Conservation (phyloP, 2,113 vertebrate genomes). For the Serilophus lunatus region DNA sequence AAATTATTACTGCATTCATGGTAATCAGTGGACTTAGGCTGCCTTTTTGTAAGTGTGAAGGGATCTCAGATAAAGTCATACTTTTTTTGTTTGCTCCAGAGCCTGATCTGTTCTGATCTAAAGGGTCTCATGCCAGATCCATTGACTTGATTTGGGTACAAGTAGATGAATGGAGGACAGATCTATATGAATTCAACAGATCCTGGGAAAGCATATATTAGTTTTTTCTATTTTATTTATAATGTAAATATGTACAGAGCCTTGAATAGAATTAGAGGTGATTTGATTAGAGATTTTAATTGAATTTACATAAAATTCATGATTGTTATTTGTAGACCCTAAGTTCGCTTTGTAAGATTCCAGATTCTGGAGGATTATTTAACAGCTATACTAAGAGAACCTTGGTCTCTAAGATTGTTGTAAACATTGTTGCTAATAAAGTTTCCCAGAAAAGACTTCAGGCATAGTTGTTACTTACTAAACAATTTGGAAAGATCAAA, state of each 20-base stretch:
- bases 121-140: neutral
- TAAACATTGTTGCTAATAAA: conserved; percentile 29
- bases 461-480: conserved; percentile 57
- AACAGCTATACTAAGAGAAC: neutral
- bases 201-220: neutral
- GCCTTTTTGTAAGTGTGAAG: neutral
- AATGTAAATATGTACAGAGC: neutral
- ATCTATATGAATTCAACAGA: neutral
- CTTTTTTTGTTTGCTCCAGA: neutral
- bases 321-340: neutral
- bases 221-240: neutral
- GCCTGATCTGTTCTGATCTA: neutral
- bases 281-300: neutral
- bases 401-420: neutral
- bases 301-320: neutral
- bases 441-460: conserved; percentile 57
- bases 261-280: neutral
- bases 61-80: neutral
- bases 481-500: conserved; percentile 73
- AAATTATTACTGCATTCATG: neutral
- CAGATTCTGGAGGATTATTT: conserved; percentile 32
- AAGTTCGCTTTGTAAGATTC: conserved; percentile 12
- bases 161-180: neutral
- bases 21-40: neutral
- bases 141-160: neutral